A percentile compares a stretch with the other conserved stretches of the same genome.
Evolutionary conservation across 2,797 vertebrate species (phyloP).

Genomic region (Brachymystax lenok): DNA sequence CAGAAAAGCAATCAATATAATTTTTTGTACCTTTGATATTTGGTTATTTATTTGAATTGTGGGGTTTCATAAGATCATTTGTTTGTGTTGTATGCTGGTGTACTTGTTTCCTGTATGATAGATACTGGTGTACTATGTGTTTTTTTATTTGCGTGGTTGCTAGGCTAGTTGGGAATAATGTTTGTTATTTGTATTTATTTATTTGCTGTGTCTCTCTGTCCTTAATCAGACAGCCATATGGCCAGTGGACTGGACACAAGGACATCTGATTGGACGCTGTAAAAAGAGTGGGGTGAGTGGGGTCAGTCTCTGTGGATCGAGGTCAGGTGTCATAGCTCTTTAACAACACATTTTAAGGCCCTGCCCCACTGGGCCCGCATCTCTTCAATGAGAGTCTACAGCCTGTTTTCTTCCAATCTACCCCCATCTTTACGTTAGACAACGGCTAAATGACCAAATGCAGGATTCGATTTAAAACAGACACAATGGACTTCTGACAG

Average conservation of each 20-base stretch:
- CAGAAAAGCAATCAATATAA: no score
- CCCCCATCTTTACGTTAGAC: constrained; percentile 62
- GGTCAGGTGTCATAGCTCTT: constrained; percentile 73
- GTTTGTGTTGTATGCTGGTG: no score
- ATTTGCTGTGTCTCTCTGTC: constrained; percentile 43
- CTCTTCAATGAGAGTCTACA: constrained; percentile 68
- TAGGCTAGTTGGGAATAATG: constrained; percentile 19
- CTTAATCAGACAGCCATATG: constrained; percentile 79
- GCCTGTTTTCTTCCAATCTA: constrained; percentile 56
- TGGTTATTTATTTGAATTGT: no score
- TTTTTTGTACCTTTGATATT: no score
- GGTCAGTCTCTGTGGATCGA: constrained; percentile 73
- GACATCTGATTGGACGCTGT: constrained; percentile 66
- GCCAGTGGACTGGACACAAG: constrained; percentile 61
- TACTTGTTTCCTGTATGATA: no score
- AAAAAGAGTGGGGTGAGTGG: constrained; percentile 64
- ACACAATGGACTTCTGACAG: constrained; percentile 40
- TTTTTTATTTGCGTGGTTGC: not conserved
- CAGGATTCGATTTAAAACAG: constrained; percentile 55
- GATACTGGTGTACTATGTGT: not conserved
- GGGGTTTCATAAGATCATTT: not conserved
- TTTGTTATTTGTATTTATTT: constrained; percentile 53
- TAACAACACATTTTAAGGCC: constrained; percentile 76
- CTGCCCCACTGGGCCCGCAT: constrained; percentile 60
- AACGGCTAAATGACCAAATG: constrained; percentile 63